Conservation (phyloP, 2,797 vertebrate species). For the Saxicola maurus region DNA sequence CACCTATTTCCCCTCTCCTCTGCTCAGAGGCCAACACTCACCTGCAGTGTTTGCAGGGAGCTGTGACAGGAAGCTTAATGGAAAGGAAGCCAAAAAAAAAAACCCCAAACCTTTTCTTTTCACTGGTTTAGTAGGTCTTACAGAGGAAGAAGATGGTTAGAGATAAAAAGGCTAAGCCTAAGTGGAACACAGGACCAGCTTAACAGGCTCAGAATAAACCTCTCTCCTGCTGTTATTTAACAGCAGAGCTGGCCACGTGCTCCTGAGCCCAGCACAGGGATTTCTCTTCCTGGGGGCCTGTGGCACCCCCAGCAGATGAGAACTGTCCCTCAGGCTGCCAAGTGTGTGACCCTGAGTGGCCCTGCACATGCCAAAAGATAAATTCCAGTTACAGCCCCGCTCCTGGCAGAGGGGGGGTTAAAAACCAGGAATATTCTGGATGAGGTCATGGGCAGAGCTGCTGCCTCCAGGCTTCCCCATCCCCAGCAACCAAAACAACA, state of each 20-base stretch:
- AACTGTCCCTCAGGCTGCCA: neutral
- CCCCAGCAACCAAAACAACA: neutral
- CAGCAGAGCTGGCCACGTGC: neutral
- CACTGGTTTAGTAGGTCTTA: neutral
- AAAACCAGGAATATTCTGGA: neutral
- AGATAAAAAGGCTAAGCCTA: slow-evolving; percentile 28
- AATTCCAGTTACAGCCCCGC: accelerated
- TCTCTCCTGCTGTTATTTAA: slow-evolving; percentile 3
- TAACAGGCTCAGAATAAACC: slow-evolving; percentile 26
- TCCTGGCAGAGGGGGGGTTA: neutral
- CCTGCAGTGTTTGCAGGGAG: neutral
- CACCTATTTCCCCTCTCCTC: neutral
- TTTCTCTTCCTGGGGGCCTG: neutral
- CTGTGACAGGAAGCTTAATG: neutral
- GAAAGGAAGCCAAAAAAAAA: neutral
- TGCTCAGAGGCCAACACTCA: neutral
- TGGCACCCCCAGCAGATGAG: neutral
- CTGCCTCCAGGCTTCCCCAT: neutral
- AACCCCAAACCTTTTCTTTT: neutral
- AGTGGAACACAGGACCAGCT: slow-evolving; percentile 12
- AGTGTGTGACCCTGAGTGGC: accelerated
- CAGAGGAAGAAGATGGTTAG: neutral
- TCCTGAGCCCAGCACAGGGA: neutral
- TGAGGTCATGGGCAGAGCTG: neutral
- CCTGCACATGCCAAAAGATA: neutral